Conservation (phyloP, 2,888 invertebrate genomes). For the Cepaea hortensis region DNA sequence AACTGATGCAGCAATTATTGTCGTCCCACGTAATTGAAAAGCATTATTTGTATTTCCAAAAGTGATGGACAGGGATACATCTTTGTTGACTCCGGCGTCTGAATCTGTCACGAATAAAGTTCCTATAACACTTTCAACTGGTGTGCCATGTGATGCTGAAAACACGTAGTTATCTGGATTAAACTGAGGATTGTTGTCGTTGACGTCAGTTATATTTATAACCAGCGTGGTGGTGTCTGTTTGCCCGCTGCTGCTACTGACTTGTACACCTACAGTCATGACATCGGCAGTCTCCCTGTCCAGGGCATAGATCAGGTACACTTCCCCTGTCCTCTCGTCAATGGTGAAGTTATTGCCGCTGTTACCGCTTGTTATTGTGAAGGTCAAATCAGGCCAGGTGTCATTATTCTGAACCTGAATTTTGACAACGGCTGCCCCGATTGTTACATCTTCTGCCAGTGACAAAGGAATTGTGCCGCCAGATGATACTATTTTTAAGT, state of each 20-base stretch:
- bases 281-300: conserved; percentile 51
- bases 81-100: conserved; percentile 57
- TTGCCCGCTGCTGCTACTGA: conserved; percentile 8
- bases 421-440: conserved; percentile 46
- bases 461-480: conserved; percentile 25
- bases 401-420: conserved; percentile 56
- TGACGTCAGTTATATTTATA: conserved; percentile 56
- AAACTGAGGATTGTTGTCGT: conserved; percentile 57
- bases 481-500: background rate
- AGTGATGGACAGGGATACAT: conserved; percentile 57
- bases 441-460: conserved; percentile 54
- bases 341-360: conserved; percentile 52
- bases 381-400: conserved; percentile 51
- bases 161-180: conserved; percentile 40
- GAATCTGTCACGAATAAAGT: conserved; percentile 50
- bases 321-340: conserved; percentile 49
- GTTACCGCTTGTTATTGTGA: conserved; percentile 51
- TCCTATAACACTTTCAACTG: conserved; percentile 32
- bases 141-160: conserved; percentile 45
- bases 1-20: background rate
- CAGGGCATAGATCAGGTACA: conserved; percentile 49
- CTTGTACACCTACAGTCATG: conserved; percentile 13
- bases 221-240: conserved; percentile 50
- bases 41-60: background rate
- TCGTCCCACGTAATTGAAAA: conserved; percentile 14